Base-by-base conservation (phyloP, 2,797 vertebrate genomes). In the Euthynnus affinis region DNA sequence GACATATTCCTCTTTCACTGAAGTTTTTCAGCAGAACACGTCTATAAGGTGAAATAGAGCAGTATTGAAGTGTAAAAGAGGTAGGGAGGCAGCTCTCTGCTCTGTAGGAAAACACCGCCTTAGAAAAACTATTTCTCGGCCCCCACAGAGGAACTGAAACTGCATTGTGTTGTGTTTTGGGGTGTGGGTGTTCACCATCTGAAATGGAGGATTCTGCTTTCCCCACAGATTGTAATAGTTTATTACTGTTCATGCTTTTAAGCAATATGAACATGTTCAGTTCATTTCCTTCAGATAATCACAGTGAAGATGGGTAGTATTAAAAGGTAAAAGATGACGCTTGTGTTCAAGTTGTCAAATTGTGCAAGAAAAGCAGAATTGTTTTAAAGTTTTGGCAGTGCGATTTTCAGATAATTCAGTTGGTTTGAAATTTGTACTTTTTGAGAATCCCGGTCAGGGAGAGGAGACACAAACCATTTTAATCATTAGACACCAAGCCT, bases 91-190 rank as follows among this genome's bases (percentile, higher is more conserved):
- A 58, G 62, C 77, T 71, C 62, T 1, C 27, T 32, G 72, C 34
- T 83, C 58, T 42, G 66, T 20, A 82, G 80, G 83, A 71, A 86
- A 81, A 85, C 74, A 76, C 85, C 87, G 87, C 83, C 85, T 83
- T 88, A 88, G 92, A 91, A 94, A 92, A 91, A 82, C 5, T 25
- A 67, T 74, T 80, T 86, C 85, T 79, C 71, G 14, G 74, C 75
- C 49, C 63, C 77, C 71, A 71, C 59, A 9, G 76, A 86, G 85
- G 87, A 90, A 91, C 89, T 91, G 91, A 91, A 91, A 83, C 40
- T 72, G 84, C 80, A 84, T 87, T 84, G 88, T 91, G 88, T 91
- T 84, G 87, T 82, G 81, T 89, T 91, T 88, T 57, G 82, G 81
- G 79, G 82, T 80, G 81, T 88, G 92, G 85, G 89, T 83, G 91